These are phyloP conservation scores for Trachelus tabidus DNA, from an alignment of 2,888 invertebrate genomes.

Conservation along the genomic window DNA sequence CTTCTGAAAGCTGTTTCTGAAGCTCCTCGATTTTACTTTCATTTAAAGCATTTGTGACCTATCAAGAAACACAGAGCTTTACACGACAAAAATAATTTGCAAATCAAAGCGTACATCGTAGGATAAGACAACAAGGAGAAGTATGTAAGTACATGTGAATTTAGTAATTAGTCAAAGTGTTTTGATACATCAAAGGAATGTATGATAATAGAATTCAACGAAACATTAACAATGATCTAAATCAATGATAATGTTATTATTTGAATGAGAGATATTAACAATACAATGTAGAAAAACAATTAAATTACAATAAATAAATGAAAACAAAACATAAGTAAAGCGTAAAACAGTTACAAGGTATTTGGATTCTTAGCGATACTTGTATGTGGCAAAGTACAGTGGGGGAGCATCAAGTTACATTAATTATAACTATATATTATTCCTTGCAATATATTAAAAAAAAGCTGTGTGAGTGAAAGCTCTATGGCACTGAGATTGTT, in stretches of 20 bases:
- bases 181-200: neutral
- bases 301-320: neutral
- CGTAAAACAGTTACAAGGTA: neutral
- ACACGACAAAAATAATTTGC: constrained; percentile 8
- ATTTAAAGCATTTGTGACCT: constrained; percentile 68
- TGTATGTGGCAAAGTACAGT: neutral
- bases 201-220: neutral
- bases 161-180: constrained; percentile 23
- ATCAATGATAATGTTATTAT: neutral
- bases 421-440: neutral
- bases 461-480: neutral
- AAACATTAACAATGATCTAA: neutral
- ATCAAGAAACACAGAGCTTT: constrained; percentile 28
- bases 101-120: constrained; percentile 8
- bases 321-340: neutral
- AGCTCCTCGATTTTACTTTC: constrained; percentile 68
- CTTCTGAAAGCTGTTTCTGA: constrained; percentile 65
- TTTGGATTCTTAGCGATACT: neutral
- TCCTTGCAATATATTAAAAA: neutral
- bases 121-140: constrained; percentile 1
- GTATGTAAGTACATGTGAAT: constrained; percentile 11
- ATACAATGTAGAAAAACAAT: neutral
- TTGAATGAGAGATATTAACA: neutral
- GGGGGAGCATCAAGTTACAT: neutral
- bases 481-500: neutral